Conservation (phyloP, 2,113 vertebrate genomes). For the Dipodomys spectabilis region DNA sequence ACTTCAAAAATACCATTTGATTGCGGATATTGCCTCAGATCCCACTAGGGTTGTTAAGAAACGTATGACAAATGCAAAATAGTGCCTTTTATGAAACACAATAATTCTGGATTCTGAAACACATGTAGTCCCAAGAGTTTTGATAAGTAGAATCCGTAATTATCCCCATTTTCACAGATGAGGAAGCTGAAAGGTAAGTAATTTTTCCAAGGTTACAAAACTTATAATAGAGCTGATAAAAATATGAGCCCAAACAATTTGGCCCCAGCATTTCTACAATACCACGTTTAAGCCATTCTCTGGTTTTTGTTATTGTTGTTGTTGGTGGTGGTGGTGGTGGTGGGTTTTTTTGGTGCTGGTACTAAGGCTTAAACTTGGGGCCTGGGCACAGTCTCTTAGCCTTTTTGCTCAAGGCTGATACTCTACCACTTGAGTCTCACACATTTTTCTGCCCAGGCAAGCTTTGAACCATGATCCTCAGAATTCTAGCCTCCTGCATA, state of each 20-base stretch:
- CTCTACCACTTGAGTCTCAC: too few species aligned
- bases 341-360: too few species aligned
- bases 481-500: too few species aligned
- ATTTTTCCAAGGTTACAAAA: neutral
- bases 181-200: neutral
- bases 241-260: neutral
- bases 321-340: too few species aligned
- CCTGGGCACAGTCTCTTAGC: too few species aligned
- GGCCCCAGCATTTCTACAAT: neutral
- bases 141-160: neutral
- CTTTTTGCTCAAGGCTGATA: too few species aligned
- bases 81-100: neutral
- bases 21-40: neutral
- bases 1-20: slow-evolving; percentile 14
- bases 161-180: neutral
- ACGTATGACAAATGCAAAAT: neutral
- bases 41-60: neutral
- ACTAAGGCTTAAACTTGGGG: too few species aligned
- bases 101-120: neutral
- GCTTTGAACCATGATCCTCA: too few species aligned
- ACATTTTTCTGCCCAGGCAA: too few species aligned
- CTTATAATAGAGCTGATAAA: too few species aligned
- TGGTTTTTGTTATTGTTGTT: neutral
- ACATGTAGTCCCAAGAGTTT: neutral
- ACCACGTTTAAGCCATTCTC: neutral